A percentile compares a stretch with the other conserved stretches of the same genome.
Evolutionary conservation across 2,797 vertebrate genomes (phyloP).

Genomic region (Tadarida brasiliensis): DNA sequence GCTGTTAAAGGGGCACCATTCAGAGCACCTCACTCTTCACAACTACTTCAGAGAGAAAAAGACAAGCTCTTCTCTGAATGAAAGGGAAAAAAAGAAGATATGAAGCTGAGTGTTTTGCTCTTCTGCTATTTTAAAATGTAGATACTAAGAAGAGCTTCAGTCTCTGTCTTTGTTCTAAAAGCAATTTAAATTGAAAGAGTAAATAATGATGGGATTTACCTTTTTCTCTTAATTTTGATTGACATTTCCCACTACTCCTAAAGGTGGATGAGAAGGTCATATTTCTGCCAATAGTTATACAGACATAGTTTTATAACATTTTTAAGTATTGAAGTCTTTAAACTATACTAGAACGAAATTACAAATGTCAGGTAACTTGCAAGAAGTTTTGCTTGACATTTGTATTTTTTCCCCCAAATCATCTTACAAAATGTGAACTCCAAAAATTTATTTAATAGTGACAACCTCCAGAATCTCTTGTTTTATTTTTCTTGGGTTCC

Average conservation of each 20-base stretch:
- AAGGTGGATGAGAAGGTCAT: constrained; percentile 25
- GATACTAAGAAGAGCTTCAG: constrained; percentile 22
- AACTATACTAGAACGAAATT: constrained; percentile 21
- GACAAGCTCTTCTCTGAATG: not conserved
- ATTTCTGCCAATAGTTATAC: not conserved
- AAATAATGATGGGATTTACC: constrained; percentile 20
- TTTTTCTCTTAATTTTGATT: constrained; percentile 33
- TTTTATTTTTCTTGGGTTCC: constrained; percentile 52
- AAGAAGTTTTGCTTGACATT: constrained; percentile 49
- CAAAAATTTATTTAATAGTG: constrained; percentile 26
- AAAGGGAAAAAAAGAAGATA: not conserved
- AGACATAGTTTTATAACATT: not conserved
- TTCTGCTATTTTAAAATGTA: constrained; percentile 34
- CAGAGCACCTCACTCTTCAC: not conserved
- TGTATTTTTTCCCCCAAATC: not conserved
- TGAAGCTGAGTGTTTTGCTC: not conserved
- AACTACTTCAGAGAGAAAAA: not conserved
- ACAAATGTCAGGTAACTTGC: constrained; percentile 53
- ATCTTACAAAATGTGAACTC: constrained; percentile 19
- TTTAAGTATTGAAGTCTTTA: constrained; percentile 44
- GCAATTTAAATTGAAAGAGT: constrained; percentile 10
- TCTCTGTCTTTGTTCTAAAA: constrained; percentile 63
- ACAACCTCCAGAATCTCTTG: constrained; percentile 46
- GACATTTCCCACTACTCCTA: not conserved
- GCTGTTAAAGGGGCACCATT: not conserved